Conservation (phyloP, 2,888 invertebrate genomes). For the Strigamia transsilvanica region DNA sequence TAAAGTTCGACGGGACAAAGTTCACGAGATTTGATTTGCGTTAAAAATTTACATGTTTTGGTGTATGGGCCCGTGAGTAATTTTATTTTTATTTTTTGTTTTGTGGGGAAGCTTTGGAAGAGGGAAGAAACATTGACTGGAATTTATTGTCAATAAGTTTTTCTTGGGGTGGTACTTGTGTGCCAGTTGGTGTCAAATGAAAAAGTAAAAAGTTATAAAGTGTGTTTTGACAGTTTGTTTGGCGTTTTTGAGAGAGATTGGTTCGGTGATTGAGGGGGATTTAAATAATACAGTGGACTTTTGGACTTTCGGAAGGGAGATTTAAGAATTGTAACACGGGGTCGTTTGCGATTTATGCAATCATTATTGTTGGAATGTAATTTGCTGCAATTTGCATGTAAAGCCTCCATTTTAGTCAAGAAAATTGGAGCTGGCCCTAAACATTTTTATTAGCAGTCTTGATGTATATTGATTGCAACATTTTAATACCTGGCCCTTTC, state of each 20-base stretch:
- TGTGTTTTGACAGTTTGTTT: not conserved
- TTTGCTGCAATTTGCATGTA: conserved; percentile 15
- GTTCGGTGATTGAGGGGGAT: no score
- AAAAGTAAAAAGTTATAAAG: conserved; percentile 3
- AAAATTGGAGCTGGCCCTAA: not conserved
- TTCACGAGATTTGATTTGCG: no score
- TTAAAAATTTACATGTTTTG: no score
- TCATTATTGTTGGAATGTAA: not conserved
- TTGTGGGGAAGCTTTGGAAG: not conserved
- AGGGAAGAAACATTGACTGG: not conserved
- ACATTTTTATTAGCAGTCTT: not conserved
- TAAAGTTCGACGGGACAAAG: not conserved
- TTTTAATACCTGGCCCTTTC: conserved; percentile 23
- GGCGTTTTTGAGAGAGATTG: no score
- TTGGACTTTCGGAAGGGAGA: no score
- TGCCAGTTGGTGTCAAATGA: not conserved
- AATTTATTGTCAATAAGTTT: conserved; percentile 6
- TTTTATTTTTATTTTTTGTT: not conserved
- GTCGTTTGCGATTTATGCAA: not conserved
- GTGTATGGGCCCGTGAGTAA: no score
- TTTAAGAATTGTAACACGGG: not conserved
- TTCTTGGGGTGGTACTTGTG: not conserved
- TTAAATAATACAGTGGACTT: no score
- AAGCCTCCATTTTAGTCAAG: not conserved
- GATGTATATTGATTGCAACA: conserved; percentile 15